Percentiles rank a stretch among this genome's conserved stretches.
Evolutionary conservation across 2,888 invertebrate species (phyloP).

Genomic region (Scaptomyza flava): DNA sequence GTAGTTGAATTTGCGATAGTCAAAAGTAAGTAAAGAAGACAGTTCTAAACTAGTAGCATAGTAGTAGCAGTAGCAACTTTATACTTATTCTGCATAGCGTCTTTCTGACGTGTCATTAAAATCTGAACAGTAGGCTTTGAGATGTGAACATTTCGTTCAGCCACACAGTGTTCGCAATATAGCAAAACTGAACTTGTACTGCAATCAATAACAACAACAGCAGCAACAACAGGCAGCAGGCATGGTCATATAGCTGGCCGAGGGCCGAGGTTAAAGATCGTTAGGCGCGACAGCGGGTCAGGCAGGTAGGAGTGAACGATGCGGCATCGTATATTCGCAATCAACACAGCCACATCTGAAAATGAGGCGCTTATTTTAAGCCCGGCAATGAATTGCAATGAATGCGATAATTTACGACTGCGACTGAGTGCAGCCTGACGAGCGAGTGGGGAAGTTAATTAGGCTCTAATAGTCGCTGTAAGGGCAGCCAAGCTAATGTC

Average conservation of each 20-base stretch:
- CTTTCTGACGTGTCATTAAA: constrained; percentile 43
- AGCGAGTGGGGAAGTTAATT: constrained; percentile 29
- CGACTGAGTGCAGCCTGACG: not conserved
- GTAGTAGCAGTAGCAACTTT: not conserved
- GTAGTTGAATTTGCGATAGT: not conserved
- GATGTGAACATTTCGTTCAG: not conserved
- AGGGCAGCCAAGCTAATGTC: constrained; percentile 54
- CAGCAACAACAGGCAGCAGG: constrained; percentile 22
- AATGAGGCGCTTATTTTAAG: constrained; percentile 56
- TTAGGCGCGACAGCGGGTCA: constrained; percentile 73
- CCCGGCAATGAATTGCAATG: constrained; percentile 23
- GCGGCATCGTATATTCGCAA: constrained; percentile 48
- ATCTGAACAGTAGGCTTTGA: constrained; percentile 45
- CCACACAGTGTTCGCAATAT: not conserved
- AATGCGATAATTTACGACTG: constrained; percentile 39
- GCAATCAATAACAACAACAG: constrained; percentile 30
- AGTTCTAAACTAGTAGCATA: not conserved
- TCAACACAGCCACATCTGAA: constrained; percentile 55
- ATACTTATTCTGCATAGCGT: not conserved
- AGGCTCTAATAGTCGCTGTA: constrained; percentile 24
- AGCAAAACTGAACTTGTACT: constrained; percentile 26
- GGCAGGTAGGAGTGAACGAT: constrained; percentile 20
- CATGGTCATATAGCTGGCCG: constrained; percentile 28
- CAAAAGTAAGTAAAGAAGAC: not conserved
- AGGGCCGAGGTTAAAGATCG: constrained; percentile 77